A percentile compares a stretch with the other conserved stretches of the same genome.
These are phyloP conservation scores for Pyrgilauda ruficollis DNA, from an alignment of 2,113 vertebrate genomes.

Conservation along the genomic window DNA sequence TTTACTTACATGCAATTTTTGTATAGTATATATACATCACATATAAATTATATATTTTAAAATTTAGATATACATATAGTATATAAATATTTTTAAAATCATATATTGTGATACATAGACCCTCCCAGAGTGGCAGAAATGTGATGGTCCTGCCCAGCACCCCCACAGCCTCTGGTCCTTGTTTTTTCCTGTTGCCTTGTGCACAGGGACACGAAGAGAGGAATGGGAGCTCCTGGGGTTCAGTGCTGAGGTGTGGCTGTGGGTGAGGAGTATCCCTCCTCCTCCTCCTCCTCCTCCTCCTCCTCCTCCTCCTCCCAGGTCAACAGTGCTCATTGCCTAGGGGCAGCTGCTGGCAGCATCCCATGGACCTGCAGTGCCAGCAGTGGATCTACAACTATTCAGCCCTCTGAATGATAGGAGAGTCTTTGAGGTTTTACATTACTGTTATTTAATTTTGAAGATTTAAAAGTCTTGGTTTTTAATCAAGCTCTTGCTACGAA, in stretches of 20 bases:
- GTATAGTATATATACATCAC: no score
- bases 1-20: neutral
- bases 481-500: neutral
- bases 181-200: neutral
- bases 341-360: neutral
- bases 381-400: neutral
- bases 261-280: neutral
- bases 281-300: neutral
- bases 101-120: neutral
- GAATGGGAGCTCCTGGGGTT: neutral
- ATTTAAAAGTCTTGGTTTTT: neutral
- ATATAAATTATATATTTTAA: no score
- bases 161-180: no score
- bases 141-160: neutral
- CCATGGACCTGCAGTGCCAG: neutral
- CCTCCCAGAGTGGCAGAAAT: neutral
- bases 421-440: neutral
- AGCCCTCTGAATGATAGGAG: neutral
- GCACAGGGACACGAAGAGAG: neutral
- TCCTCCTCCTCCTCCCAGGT: neutral
- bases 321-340: neutral
- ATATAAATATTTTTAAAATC: fast-evolving
- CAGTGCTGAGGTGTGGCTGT: neutral
- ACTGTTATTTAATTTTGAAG: neutral
- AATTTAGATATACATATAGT: fast-evolving